Base-by-base conservation (phyloP, 2,797 vertebrate species). In the Steatocranus sp. region DNA sequence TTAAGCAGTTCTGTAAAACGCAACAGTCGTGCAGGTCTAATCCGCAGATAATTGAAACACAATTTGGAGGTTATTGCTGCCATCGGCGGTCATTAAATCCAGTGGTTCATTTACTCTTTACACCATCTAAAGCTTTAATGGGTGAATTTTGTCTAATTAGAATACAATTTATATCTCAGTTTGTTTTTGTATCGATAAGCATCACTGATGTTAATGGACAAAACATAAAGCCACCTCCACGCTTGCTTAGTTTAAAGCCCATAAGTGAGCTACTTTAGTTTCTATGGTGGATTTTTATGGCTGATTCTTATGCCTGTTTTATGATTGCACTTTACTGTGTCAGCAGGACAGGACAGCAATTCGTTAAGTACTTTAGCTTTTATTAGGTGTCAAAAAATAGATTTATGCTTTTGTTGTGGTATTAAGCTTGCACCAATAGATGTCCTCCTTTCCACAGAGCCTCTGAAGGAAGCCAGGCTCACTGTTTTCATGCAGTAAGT, bases 391-490 rank as follows among this genome's bases (percentile, higher is more conserved):
- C 25, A 15, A 11, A 36, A 75, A 36, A 34, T 73, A 15, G 11
- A 76, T 61, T 49, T 74, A 12, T 76, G n/a, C 4, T 6, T 6
- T 54, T 68, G 12, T 49, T 91, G 91, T 75, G 73, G 51, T 91
- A 8, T 82, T 82, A 38, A 51, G 12, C 17, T 56, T 18, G 56
- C 14, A 81, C 90, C 89, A 89, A 85, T 87, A 93, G 92, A 79
- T 87, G 91, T 92, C 89, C 85, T 82, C 75, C 84, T 93, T 81
- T 61, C 18, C 83, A 80, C 27, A 76, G 78, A 81, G 34, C 81
- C 80, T 15, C 7, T 56, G 25, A 76, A 66, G 23, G 25, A 32
- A 76, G 5, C 14, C 5, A 17, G 32, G 23, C 41, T 18, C 61
- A 73, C 38, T 4, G 4, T 10, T 11, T 15, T 58, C 27, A 51